A percentile compares a stretch with the other conserved stretches of the same genome.
phyloP scores from a whole-genome alignment of 2,797 vertebrate species.

The Lagorchestes hirsutus region DNA sequence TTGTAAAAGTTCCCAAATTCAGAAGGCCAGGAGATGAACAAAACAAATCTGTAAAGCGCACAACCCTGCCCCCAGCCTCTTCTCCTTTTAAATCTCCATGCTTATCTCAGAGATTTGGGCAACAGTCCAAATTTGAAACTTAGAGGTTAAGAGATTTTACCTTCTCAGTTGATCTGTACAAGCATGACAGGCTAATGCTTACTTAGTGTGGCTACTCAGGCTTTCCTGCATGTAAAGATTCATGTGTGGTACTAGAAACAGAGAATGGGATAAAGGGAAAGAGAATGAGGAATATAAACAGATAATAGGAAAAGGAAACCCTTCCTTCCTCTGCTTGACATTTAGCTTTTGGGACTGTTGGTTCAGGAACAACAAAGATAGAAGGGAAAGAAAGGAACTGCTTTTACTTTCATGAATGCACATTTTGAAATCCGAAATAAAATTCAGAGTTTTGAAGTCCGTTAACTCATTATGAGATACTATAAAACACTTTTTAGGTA shows the following conservation, averaged over 20 bases:
- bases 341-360: not conserved
- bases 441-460: not conserved
- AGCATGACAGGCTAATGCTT: not conserved
- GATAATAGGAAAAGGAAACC: not conserved
- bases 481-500: not conserved
- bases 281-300: not conserved
- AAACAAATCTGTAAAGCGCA: not conserved
- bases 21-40: not conserved
- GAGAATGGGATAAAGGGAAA: not conserved
- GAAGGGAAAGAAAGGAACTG: not conserved
- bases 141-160: not conserved
- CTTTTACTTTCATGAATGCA: not conserved
- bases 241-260: not conserved
- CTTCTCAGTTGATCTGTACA: not conserved
- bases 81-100: not conserved
- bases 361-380: not conserved
- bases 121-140: not conserved
- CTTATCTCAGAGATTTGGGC: not conserved
- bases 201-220: not conserved
- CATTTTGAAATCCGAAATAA: not conserved
- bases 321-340: not conserved
- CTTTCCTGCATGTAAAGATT: not conserved
- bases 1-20: not conserved
- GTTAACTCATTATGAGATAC: not conserved
- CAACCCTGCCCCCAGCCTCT: not conserved